These are phyloP conservation scores for Calyptommatus sinebrachiatus DNA, from an alignment of 2,113 vertebrate genomes.

Conservation along the genomic window DNA sequence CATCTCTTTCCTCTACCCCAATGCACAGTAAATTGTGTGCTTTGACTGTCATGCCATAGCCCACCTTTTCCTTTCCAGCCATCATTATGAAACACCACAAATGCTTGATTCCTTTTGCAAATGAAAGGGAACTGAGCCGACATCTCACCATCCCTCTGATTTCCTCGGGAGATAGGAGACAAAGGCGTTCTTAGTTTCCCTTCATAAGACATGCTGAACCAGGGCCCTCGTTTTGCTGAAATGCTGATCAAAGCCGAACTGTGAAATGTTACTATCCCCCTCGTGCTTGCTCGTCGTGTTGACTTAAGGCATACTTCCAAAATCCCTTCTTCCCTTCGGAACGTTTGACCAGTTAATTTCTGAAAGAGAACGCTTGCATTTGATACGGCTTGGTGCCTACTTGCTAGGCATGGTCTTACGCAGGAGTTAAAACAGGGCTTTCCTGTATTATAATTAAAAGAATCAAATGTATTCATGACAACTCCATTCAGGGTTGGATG, in stretches of 20 bases:
- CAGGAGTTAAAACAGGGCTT: conserved; percentile 53
- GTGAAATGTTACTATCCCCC: conserved; percentile 79
- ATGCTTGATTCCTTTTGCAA: conserved; percentile 27
- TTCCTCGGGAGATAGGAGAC: conserved; percentile 75
- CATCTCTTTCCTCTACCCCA: neutral
- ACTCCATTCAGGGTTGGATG: conserved; percentile 25
- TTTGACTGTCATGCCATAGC: neutral
- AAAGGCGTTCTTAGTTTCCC: conserved; percentile 76
- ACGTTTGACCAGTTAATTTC: conserved; percentile 68
- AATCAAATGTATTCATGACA: conserved; percentile 56
- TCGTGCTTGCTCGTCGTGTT: conserved; percentile 70
- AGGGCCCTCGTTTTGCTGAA: conserved; percentile 75
- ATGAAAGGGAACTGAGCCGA: conserved; percentile 59
- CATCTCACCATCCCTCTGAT: conserved; percentile 64
- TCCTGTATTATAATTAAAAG: conserved; percentile 61
- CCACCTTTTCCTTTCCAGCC: neutral
- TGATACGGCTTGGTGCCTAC: conserved; percentile 53
- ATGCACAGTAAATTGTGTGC: neutral
- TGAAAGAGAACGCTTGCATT: conserved; percentile 63
- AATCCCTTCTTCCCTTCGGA: conserved; percentile 73
- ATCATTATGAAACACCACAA: conserved; percentile 20
- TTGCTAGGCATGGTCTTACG: conserved; percentile 39
- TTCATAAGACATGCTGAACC: conserved; percentile 72
- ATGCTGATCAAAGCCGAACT: conserved; percentile 75
- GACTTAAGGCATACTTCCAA: conserved; percentile 78